Conservation (phyloP, 2,888 invertebrate species). For the Cactoblastis cactorum region DNA sequence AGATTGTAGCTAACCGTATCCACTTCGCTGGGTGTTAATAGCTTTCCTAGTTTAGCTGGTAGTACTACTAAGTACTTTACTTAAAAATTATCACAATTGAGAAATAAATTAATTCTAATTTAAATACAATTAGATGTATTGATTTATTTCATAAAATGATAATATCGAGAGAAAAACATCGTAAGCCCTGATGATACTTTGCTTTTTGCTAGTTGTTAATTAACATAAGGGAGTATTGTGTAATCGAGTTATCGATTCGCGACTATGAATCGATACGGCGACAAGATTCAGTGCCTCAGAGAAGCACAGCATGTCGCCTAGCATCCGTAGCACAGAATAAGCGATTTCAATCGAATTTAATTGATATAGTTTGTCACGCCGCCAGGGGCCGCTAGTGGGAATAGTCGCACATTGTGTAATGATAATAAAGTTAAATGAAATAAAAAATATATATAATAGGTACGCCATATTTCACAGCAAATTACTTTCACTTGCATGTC, state of each 20-base stretch:
- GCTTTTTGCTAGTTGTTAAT: too few relatives aligned
- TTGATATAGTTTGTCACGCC: conserved; percentile 36
- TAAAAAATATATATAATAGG: conserved; percentile 26
- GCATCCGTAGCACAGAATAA: conserved; percentile 11
- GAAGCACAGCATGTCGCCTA: conserved; percentile 31
- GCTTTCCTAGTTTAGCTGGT: too few relatives aligned
- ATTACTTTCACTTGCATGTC: conserved; percentile 22
- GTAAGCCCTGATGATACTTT: too few relatives aligned
- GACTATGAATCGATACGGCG: conserved; percentile 25
- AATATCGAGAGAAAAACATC: too few relatives aligned
- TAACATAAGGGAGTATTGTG: conserved; percentile 21
- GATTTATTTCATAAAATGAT: too few relatives aligned
- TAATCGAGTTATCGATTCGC: conserved; percentile 27
- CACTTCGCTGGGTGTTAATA: too few relatives aligned
- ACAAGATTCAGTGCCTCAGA: conserved; percentile 19
- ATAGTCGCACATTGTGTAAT: conserved; percentile 34
- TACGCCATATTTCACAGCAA: conserved; percentile 26
- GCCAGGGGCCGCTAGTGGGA: conserved; percentile 23
- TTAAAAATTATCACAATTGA: too few relatives aligned
- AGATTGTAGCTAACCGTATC: too few relatives aligned
- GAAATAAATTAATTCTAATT: too few relatives aligned
- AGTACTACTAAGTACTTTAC: too few relatives aligned
- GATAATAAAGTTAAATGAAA: conserved; percentile 32
- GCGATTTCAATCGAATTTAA: conserved; percentile 44
- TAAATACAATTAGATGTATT: too few relatives aligned